These are phyloP conservation scores for Erpornis zantholeuca DNA, from an alignment of 2,113 vertebrate species.

Conservation along the genomic window DNA sequence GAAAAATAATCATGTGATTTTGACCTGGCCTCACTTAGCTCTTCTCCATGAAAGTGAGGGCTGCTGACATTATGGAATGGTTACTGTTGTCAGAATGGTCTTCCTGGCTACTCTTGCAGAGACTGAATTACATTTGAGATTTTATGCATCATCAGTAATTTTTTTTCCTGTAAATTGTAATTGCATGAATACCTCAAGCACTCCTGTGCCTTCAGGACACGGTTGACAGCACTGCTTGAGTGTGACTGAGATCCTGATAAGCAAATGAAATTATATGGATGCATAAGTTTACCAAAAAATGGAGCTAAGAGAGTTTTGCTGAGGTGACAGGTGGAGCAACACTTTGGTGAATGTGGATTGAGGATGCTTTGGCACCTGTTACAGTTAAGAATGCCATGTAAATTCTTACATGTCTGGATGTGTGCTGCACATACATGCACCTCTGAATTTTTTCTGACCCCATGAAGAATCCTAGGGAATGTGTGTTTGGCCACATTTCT, in stretches of 20 bases:
- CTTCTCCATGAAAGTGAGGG: background rate
- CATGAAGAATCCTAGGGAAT: background rate
- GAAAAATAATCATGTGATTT: background rate
- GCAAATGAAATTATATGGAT: background rate
- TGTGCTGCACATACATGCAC: background rate
- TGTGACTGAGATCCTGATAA: background rate
- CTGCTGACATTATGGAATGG: background rate
- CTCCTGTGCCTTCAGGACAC: background rate
- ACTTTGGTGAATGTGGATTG: background rate
- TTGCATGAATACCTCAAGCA: conserved; percentile 1
- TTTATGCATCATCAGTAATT: background rate
- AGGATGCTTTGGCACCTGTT: background rate
- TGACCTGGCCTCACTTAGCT: background rate
- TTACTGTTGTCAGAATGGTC: background rate
- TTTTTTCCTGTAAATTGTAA: background rate
- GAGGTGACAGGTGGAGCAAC: background rate
- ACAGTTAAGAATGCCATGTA: background rate
- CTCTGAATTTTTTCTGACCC: background rate
- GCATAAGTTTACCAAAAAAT: background rate
- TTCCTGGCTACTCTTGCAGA: background rate
- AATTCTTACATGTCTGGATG: background rate
- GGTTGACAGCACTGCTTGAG: background rate
- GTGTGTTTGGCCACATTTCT: rapidly evolving
- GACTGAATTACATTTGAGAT: background rate
- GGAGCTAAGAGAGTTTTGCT: background rate